phyloP scores from a whole-genome alignment of 2,797 vertebrate genomes.

The Geotrypetes seraphini region DNA sequence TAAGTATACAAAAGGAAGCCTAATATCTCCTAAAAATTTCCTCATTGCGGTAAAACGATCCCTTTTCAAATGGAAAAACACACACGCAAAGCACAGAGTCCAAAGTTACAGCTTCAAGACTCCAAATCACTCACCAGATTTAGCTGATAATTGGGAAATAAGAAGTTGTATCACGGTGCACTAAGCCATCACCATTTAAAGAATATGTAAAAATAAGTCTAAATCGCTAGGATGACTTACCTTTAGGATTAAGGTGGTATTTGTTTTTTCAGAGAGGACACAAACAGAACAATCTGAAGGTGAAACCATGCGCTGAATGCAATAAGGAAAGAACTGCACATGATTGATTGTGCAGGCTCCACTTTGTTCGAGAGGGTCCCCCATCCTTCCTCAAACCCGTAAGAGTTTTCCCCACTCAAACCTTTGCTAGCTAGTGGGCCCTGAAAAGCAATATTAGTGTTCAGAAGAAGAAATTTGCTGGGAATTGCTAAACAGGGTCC shows the following conservation, averaged over 20 bases:
- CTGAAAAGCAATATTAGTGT: not conserved
- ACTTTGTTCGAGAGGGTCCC: conserved; percentile 44
- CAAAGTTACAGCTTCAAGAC: conserved; percentile 41
- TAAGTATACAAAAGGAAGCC: conserved; percentile 26
- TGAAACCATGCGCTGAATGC: conserved; percentile 75
- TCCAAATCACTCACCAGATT: conserved; percentile 8
- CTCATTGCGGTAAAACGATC: conserved; percentile 4
- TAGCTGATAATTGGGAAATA: conserved; percentile 3
- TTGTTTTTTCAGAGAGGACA: conserved; percentile 31
- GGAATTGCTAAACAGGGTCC: not conserved
- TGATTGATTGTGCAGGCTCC: conserved; percentile 75
- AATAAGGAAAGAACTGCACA: conserved; percentile 62
- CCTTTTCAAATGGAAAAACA: not conserved
- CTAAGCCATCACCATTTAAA: not conserved
- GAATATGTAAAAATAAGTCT: too few relatives aligned
- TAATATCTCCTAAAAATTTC: not conserved
- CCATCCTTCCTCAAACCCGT: not conserved
- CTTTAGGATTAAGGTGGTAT: conserved; percentile 15
- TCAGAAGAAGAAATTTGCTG: not conserved
- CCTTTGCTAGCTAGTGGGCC: too few relatives aligned
- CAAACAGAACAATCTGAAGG: conserved; percentile 57
- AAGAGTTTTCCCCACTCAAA: not conserved
- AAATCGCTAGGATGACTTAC: conserved; percentile 13
- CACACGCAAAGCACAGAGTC: conserved; percentile 4
- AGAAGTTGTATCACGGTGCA: not conserved